Conservation (phyloP, 2,113 vertebrate species). For the Corydoras maculifer region DNA sequence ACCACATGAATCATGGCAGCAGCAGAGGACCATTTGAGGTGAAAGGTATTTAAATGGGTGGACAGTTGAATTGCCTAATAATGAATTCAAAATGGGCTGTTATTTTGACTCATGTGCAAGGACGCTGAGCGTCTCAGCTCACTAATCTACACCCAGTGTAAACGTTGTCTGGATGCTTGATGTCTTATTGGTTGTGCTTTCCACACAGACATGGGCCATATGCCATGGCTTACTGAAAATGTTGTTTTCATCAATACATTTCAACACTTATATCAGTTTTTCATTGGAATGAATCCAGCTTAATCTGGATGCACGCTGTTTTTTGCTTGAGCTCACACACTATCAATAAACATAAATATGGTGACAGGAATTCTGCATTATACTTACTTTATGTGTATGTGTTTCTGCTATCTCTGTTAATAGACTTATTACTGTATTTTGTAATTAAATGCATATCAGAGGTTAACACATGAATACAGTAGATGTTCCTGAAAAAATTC, state of each 20-base stretch:
- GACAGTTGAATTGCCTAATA: constrained; percentile 54
- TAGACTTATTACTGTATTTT: too few species aligned
- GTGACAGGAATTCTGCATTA: too few species aligned
- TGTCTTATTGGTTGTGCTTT: constrained; percentile 52
- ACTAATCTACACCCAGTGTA: constrained; percentile 55
- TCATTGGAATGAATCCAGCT: neutral
- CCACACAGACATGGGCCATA: constrained; percentile 51
- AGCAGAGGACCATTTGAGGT: constrained; percentile 4
- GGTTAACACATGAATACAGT: too few species aligned
- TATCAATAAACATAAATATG: too few species aligned
- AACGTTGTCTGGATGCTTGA: constrained; percentile 48
- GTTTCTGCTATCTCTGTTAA: too few species aligned
- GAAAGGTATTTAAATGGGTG: constrained; percentile 48
- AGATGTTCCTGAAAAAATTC: too few species aligned
- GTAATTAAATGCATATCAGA: too few species aligned
- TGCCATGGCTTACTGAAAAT: constrained; percentile 61
- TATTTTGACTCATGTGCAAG: constrained; percentile 53
- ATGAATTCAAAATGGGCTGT: constrained; percentile 48
- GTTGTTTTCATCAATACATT: constrained; percentile 62
- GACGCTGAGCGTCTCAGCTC: constrained; percentile 44
- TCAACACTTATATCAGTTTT: constrained; percentile 19
- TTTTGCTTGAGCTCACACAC: too few species aligned
- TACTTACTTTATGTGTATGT: too few species aligned
- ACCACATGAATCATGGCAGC: constrained; percentile 34
- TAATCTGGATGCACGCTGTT: neutral